Evolutionary conservation across 2,888 invertebrate genomes (phyloP).

Genomic region (Philaethria dido): DNA sequence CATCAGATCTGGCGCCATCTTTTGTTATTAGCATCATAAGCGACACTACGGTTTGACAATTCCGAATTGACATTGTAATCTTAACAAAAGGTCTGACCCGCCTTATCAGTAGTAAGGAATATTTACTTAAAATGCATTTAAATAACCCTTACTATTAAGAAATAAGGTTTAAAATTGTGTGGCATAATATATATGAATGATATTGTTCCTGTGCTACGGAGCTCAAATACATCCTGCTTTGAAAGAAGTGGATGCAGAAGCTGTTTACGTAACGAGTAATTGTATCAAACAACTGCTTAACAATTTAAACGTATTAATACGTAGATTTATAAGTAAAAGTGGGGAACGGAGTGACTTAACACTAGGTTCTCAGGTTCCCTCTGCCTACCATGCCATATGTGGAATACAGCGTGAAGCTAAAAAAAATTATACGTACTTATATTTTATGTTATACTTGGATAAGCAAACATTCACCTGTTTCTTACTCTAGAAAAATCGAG

Average conservation of each 20-base stretch:
- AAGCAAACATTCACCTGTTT: too few relatives aligned
- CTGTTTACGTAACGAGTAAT: constrained; percentile 28
- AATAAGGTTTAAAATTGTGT: constrained; percentile 25
- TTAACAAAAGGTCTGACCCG: constrained; percentile 74
- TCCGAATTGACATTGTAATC: constrained; percentile 73
- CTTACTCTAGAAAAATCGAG: too few relatives aligned
- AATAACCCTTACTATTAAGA: constrained; percentile 29
- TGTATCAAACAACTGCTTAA: background rate
- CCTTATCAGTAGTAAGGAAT: constrained; percentile 61
- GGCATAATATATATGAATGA: constrained; percentile 19
- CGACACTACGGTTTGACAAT: constrained; percentile 56
- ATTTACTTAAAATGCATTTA: constrained; percentile 50
- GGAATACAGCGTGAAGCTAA: too few relatives aligned
- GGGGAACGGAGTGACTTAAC: too few relatives aligned
- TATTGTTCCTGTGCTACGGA: constrained; percentile 37
- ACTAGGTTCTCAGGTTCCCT: too few relatives aligned
- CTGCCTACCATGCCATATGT: too few relatives aligned
- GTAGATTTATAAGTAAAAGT: background rate
- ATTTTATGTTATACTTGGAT: too few relatives aligned
- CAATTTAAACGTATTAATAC: background rate
- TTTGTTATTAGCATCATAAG: constrained; percentile 72
- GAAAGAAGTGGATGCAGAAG: constrained; percentile 37
- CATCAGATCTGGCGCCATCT: constrained; percentile 68
- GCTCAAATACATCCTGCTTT: constrained; percentile 43
- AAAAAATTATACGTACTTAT: too few relatives aligned